A percentile compares a stretch with the other conserved stretches of the same genome.
These are phyloP conservation scores for Paguma larvata DNA, from an alignment of 2,797 vertebrate genomes.

Conservation along the genomic window DNA sequence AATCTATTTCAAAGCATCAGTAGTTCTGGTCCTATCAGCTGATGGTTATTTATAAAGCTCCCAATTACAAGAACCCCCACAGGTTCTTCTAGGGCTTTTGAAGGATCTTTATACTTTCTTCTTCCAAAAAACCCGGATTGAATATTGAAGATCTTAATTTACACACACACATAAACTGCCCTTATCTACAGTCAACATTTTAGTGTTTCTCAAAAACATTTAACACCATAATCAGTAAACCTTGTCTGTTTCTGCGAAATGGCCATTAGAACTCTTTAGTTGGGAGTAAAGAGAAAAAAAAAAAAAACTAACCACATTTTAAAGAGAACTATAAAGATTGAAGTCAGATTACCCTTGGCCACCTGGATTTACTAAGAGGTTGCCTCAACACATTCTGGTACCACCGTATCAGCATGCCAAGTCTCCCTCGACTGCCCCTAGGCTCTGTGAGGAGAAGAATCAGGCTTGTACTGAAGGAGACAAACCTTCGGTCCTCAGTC, in stretches of 20 bases:
- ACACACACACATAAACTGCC: not conserved
- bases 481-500: not conserved
- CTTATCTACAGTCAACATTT: not conserved
- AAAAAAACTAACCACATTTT: not conserved
- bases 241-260: conserved; percentile 26
- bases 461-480: not conserved
- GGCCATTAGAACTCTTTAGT: not conserved
- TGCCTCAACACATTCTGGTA: not conserved
- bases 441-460: not conserved
- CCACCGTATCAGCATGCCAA: not conserved
- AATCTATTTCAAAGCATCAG: conserved; percentile 24
- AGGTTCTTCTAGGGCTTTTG: not conserved
- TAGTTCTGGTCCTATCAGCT: not conserved
- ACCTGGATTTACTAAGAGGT: not conserved
- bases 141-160: conserved; percentile 42
- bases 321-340: not conserved
- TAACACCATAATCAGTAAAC: not conserved
- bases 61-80: not conserved
- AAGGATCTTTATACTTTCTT: not conserved
- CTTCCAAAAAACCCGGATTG: not conserved
- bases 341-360: not conserved
- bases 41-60: conserved; percentile 46
- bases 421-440: not conserved
- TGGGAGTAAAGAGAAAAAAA: not conserved
- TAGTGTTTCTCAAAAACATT: not conserved